Evolutionary conservation across 1,140 invertebrate species (phyloP), one percentile per base, ranked within the genome.

Genomic region (Lethrus apterus): DNA sequence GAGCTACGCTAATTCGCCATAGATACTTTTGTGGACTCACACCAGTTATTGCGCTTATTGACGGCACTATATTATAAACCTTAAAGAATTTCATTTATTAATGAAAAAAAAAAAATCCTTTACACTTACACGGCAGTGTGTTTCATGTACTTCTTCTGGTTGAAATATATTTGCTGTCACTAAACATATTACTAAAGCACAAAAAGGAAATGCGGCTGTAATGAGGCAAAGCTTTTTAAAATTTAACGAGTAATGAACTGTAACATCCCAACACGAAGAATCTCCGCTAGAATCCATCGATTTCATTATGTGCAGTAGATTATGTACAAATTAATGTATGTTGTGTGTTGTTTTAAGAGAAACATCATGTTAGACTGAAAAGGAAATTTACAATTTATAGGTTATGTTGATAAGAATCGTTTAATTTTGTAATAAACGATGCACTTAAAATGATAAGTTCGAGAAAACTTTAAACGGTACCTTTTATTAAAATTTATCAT

Each of bases 61-160:
- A 91, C 58, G 89, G 89, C 62, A 92, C 80, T 69, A 91, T 79
- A 71, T 93, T 92, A 65, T 89, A 91, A 48, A 92, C 88, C 88
- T 93, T 62, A 14, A 71, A 70, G 46, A 48, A 55, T 51, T 48
- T 50, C n/a, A 34, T 20, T 36, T 48, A 46, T 35, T 20, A 3
- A 40, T 31, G 46, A 38, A 44, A 17, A 4, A 36, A 18, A 42
- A 43, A 13, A 30, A 35, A 19, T 29, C 26, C 33, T 5, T 24
- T 43, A 24, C 3, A 60, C 80, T 79, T 75, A 93, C 89, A 62
- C 81, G 79, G 76, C 89, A 93, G 67, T 91, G 86, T 48, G 89
- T 92, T 75, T 91, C 88, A 64, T 92, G 89, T 60, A 93, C 87
- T 66, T 92, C 86, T 73, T 91, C 85, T 70, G 83, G 80, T 67